Evolutionary conservation across 2,113 vertebrate genomes (phyloP), one percentile per base, ranked within the genome.

Genomic region (Mus musculus): DNA sequence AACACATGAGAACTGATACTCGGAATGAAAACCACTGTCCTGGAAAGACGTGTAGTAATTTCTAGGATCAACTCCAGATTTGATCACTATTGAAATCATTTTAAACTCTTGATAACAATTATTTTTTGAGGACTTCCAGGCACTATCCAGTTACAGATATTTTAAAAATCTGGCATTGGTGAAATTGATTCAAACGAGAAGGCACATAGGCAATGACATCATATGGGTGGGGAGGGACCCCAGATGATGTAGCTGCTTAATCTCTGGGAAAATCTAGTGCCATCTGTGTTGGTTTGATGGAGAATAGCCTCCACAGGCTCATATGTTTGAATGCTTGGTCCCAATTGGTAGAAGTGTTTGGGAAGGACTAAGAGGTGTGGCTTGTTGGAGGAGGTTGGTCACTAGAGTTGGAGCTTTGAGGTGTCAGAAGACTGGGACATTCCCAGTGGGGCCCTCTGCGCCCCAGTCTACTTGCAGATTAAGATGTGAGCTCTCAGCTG

Each of bases 1-100:
- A 95, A 71, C 81, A 46, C 19, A 7, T 13, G n/a, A 5, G 46
- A 19, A 77, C 69, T 46, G 33, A 7, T 81, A 12, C 72, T 89
- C 72, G 12, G 30, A 33, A n/a, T 56, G 16, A 13, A 61, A 82
- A 92, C 82, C 61, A 36, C 2, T 30, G 75, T 10, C n/a, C 54
- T 93, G 78, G 65, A 89, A 92, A 94, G 36, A 63, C 11, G 46
- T 76, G 88, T 84, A 69, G 33, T 93, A 71, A 93, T 93, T 87
- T 67, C 42, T 91, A 80, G 54, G 39, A 33, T 67, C 36, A 77
- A 24, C 85, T 61, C n/a, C 88, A 72, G 46, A 36, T 24, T 65
- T 63, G 72, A 30, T 85, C 14, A 54, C 77, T 91, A 77, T 91
- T 93, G 26, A 93, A 95, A 69, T 92, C 61, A 91, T 56, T 72